Evolutionary conservation across 2,888 invertebrate species (phyloP).

Genomic region (Hydropsyche betteni): DNA sequence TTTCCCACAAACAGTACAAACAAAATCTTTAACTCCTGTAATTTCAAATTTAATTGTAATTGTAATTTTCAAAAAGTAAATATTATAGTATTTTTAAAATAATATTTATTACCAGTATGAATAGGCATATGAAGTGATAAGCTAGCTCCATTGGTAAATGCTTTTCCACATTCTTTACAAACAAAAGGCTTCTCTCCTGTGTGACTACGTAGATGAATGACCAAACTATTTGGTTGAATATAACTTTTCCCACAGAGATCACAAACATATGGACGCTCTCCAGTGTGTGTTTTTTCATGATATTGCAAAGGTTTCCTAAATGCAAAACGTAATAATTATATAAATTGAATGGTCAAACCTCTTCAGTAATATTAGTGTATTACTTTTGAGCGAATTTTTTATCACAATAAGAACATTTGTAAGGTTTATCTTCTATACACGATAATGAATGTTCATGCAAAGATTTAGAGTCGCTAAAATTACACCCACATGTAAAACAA

Average conservation of each 20-base stretch:
- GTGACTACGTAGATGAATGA: slow-evolving; percentile 46
- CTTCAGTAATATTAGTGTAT: background rate
- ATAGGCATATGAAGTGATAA: slow-evolving; percentile 49
- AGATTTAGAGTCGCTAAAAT: slow-evolving; percentile 39
- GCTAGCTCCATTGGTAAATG: slow-evolving; percentile 50
- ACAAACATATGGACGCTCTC: slow-evolving; percentile 48
- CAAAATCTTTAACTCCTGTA: slow-evolving; percentile 48
- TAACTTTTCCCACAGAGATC: slow-evolving; percentile 50
- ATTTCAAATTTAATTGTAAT: slow-evolving; percentile 3
- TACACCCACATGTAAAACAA: slow-evolving; percentile 36
- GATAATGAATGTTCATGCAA: slow-evolving; percentile 37
- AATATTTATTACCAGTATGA: slow-evolving; percentile 46
- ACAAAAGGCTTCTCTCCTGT: slow-evolving; percentile 50
- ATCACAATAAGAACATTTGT: slow-evolving; percentile 46
- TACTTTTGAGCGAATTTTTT: slow-evolving; percentile 50
- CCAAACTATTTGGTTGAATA: slow-evolving; percentile 49
- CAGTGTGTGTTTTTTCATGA: slow-evolving; percentile 49
- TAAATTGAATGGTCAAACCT: background rate
- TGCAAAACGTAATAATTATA: background rate
- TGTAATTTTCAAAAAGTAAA: background rate
- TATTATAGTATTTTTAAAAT: background rate
- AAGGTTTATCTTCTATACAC: slow-evolving; percentile 43
- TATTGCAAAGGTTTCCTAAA: slow-evolving; percentile 49
- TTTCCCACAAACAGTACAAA: slow-evolving; percentile 50
- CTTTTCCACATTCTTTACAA: slow-evolving; percentile 49